Conservation (phyloP, 2,888 invertebrate species). For the Parnassius smintheus region DNA sequence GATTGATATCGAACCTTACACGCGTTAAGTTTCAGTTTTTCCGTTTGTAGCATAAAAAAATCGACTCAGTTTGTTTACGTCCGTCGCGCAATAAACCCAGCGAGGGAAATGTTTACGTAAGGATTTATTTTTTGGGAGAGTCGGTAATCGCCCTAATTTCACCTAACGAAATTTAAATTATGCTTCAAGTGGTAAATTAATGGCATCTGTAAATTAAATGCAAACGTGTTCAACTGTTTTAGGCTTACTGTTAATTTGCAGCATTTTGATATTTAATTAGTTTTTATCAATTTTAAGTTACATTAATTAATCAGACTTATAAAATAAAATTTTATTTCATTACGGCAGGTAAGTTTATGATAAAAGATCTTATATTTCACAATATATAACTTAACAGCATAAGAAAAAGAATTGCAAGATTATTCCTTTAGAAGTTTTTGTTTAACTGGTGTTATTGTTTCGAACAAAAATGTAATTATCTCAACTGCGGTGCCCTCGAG, state of each 20-base stretch:
- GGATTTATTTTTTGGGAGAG: conserved; percentile 67
- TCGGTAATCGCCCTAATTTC: conserved; percentile 67
- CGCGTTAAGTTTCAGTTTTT: conserved; percentile 71
- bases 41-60: conserved; percentile 67
- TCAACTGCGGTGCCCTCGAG: conserved; percentile 56
- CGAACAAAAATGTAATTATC: conserved; percentile 69
- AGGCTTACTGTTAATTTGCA: neutral
- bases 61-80: conserved; percentile 79
- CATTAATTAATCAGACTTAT: too few relatives aligned
- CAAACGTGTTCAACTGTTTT: conserved; percentile 39
- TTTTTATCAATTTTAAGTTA: too few relatives aligned
- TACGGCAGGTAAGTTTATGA: too few relatives aligned
- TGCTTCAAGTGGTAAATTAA: conserved; percentile 42
- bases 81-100: conserved; percentile 74
- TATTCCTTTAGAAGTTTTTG: too few relatives aligned
- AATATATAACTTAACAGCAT: conserved; percentile 31
- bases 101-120: conserved; percentile 70
- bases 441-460: conserved; percentile 46
- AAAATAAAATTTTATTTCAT: too few relatives aligned
- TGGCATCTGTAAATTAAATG: conserved; percentile 47
- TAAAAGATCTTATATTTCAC: too few relatives aligned
- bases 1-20: conserved; percentile 79
- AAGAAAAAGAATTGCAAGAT: too few relatives aligned
- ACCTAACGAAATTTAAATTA: conserved; percentile 54
- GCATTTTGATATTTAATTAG: too few relatives aligned